A percentile compares a stretch with the other conserved stretches of the same genome.
phyloP scores from a whole-genome alignment of 2,113 vertebrate genomes.

The Corvus moneduloides region DNA sequence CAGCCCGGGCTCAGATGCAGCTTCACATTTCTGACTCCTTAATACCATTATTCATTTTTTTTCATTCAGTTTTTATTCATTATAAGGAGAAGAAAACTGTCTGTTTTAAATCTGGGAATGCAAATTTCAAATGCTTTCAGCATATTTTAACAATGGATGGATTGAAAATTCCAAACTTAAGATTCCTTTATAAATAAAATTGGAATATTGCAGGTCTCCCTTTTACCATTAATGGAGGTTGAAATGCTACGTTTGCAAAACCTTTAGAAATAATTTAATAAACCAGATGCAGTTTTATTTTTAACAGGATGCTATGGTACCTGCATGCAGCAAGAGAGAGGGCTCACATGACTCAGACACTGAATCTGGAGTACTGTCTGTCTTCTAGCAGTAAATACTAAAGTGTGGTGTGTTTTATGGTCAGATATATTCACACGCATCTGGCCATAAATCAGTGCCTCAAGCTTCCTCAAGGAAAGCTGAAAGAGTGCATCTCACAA shows the following conservation, averaged over 20 bases:
- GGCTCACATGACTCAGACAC: neutral
- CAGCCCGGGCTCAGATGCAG: neutral
- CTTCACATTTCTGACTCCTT: neutral
- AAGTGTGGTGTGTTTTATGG: slow-evolving; percentile 54
- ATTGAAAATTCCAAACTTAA: neutral
- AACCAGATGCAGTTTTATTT: neutral
- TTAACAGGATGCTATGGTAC: neutral
- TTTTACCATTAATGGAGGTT: neutral
- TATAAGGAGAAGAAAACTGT: neutral
- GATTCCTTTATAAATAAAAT: neutral
- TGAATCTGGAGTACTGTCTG: slow-evolving; percentile 15
- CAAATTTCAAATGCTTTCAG: neutral
- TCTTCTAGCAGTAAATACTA: slow-evolving; percentile 36
- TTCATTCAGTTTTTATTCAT: neutral
- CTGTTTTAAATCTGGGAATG: neutral
- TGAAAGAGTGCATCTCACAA: slow-evolving; percentile 69
- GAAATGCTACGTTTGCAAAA: neutral
- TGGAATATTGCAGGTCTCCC: neutral
- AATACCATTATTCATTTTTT: neutral
- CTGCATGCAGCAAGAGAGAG: neutral
- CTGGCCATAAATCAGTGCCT: slow-evolving; percentile 70
- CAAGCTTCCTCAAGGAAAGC: slow-evolving; percentile 67
- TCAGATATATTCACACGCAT: slow-evolving; percentile 22
- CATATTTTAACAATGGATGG: neutral
- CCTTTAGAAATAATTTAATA: neutral